Evolutionary conservation across 2,888 invertebrate genomes (phyloP), one percentile per base, ranked within the genome.

Genomic region (Drosophila kambysellisi): DNA sequence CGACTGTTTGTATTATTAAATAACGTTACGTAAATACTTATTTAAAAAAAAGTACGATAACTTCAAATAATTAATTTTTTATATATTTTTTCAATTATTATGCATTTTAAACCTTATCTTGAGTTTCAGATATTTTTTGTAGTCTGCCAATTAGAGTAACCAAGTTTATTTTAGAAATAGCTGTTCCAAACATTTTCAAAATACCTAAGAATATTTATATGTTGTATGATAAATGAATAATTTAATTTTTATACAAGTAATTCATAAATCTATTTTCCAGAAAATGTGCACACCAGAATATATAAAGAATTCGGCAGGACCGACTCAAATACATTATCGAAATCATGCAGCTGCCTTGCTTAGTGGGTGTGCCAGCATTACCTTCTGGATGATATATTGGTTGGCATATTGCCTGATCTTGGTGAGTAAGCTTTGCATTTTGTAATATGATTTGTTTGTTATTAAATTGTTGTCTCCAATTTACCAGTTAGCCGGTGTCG

Each of bases 321-420:
- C 29, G 17, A 39, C 63, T 30, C 52, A 53, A 1, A 30, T 74
- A 15, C 57, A 33, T 8, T 75, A 70, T 70, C 67, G 70, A n/a
- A 88, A 75, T 74, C 77, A 77, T 6, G 56, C 66, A 3, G 62
- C 72, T 39, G 75, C 62, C 5, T 67, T 80, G 29, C 37, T 87
- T 6, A 69, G 61, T 17, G 41, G 43, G 15, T 46, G 53, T 17
- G 79, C 74, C 33, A 82, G 74, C 59, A 8, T 81, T 2, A 32
- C 56, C 0, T 87, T 81, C 57, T 87, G 82, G 88, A 8, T 78
- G 0, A 25, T 79, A 2, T 74, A 79, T 70, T 72, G 64, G 59
- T 9, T 76, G 7, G 79, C 82, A 0, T 51, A 77, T 33, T 39
- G 68, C 12, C 41, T 87, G 7, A 87, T 88, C 61, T 56, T 71